Evolutionary conservation across 2,113 vertebrate species (phyloP), one percentile per base, ranked within the genome.

Genomic region (Ammodytes marinus): DNA sequence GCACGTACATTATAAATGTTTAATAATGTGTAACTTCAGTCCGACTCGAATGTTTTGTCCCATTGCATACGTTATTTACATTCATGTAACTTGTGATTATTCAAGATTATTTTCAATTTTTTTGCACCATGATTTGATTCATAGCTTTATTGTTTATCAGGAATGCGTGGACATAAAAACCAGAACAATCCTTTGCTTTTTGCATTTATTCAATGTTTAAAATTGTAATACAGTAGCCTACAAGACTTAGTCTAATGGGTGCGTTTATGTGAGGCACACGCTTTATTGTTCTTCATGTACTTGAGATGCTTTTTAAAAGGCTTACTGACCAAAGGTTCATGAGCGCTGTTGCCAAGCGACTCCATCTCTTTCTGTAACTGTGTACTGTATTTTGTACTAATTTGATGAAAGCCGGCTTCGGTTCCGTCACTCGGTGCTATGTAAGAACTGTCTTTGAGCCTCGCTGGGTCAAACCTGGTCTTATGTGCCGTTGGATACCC

Each of bases 301-400:
- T 92, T 92, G 91, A 93, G 84, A 87, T 91, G 83, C 86, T 88
- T 91, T 89, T 71, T 72, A 66, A 77, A 92, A 69, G 85, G 82
- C 90, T 89, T 85, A 86, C 74, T 87, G 90, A 92, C 88, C 89
- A 92, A 91, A 91, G 86, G 91, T 88, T 79, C 69, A 90, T 89
- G 75, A 90, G 79, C 79, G 81, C 86, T 88, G 76, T 90, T 80
- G 67, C 84, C 60, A 86, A 87, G 83, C 84, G 89, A 82, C 76
- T 69, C 85, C 73, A 75, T 82, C 80, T 89, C 79, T 86, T 65
- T 82, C 74, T 91, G 70, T 92, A 91, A 86, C 52, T 91, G 68
- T 91, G 92, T 95, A 92, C 92, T 94, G 93, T 94, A 93, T 91
- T 86, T 84, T 89, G 82, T 91, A 90, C 89, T 88, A 90, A 92